phyloP scores from a whole-genome alignment of 2,797 vertebrate species.

The Sitta carolinensis region DNA sequence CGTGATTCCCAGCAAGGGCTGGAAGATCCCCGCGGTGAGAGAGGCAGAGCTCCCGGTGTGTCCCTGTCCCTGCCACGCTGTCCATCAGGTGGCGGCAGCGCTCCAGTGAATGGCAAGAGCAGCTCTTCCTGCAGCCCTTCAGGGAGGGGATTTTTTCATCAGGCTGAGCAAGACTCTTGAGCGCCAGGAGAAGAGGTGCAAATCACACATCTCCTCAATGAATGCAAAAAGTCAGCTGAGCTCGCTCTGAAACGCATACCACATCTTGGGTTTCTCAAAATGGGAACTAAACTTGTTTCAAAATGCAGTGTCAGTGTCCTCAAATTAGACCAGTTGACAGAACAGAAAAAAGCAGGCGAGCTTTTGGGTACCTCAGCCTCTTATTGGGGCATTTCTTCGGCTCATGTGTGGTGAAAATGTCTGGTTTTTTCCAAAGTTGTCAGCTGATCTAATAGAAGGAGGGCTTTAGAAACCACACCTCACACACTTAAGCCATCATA shows the following conservation, averaged over 20 bases:
- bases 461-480: not conserved
- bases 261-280: not conserved
- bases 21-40: not conserved
- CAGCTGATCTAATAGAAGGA: not conserved
- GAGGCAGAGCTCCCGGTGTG: not conserved
- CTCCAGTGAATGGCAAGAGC: not conserved
- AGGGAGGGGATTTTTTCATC: not conserved
- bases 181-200: not conserved
- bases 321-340: not conserved
- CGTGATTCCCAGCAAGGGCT: not conserved
- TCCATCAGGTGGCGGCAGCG: constrained; percentile 52
- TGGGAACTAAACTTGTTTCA: not conserved
- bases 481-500: not conserved
- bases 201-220: not conserved
- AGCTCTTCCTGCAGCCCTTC: not conserved
- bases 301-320: not conserved
- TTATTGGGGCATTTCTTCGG: not conserved
- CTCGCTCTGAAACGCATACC: not conserved
- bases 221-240: not conserved
- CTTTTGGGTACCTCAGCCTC: not conserved
- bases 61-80: not conserved
- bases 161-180: not conserved
- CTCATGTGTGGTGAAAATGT: not conserved
- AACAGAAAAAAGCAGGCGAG: not conserved
- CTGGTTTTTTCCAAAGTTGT: not conserved